These are phyloP conservation scores for Cryptophagus acutangulus DNA, from an alignment of 2,888 invertebrate genomes.

Conservation along the genomic window DNA sequence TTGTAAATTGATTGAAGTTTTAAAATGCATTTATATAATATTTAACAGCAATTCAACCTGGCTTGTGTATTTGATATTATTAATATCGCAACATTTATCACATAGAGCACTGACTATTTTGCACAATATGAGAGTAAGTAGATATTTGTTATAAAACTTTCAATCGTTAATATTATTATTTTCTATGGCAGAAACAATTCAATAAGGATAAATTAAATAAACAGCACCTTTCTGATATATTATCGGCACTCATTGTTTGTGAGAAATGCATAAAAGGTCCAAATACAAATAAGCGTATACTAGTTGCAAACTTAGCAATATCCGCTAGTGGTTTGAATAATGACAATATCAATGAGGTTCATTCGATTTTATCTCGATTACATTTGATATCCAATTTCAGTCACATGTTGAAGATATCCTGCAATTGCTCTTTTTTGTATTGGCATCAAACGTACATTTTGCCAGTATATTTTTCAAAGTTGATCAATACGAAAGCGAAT, in stretches of 20 bases:
- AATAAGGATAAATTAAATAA: no score
- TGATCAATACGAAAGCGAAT: conserved; percentile 63
- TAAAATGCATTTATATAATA: conserved; percentile 70
- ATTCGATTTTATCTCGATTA: conserved; percentile 60
- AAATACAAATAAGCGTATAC: conserved; percentile 40
- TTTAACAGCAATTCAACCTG: conserved; percentile 64
- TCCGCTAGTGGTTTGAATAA: conserved; percentile 57
- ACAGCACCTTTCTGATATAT: conserved; percentile 61
- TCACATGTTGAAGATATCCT: conserved; percentile 55
- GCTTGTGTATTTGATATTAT: conserved; percentile 67
- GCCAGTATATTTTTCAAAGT: conserved; percentile 69
- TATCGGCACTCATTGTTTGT: conserved; percentile 71
- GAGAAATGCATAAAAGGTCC: conserved; percentile 59
- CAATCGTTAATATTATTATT: no score
- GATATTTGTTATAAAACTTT: no score
- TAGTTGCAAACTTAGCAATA: conserved; percentile 44
- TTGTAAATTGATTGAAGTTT: conserved; percentile 75
- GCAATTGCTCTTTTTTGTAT: conserved; percentile 72
- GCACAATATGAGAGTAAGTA: conserved; percentile 63
- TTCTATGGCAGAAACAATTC: no score
- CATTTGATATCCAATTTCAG: conserved; percentile 60
- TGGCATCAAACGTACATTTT: conserved; percentile 73
- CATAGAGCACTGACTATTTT: conserved; percentile 69
- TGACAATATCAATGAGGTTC: conserved; percentile 60
- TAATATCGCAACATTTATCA: conserved; percentile 74